Conservation (phyloP, 2,888 invertebrate genomes). For the Spisula solida region DNA sequence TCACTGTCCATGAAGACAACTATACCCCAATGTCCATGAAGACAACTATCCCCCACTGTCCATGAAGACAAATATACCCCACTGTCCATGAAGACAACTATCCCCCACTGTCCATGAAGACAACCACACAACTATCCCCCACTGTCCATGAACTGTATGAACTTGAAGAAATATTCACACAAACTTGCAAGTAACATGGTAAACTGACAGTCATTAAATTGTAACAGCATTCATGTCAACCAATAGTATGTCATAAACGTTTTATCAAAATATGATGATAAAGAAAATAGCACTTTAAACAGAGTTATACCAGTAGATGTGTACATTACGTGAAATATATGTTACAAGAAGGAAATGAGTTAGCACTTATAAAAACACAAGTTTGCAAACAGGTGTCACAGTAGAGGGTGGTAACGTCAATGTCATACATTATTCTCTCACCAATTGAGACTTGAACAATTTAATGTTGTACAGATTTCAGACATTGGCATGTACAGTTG, state of each 20-base stretch:
- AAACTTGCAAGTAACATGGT: constrained; percentile 3
- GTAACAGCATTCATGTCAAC: not conserved
- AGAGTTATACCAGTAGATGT: not conserved
- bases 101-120: not conserved
- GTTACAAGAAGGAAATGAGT: too few relatives aligned
- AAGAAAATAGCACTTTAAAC: not conserved
- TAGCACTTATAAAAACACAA: too few relatives aligned
- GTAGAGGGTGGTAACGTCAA: too few relatives aligned
- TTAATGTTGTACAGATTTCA: too few relatives aligned
- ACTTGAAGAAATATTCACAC: not conserved
- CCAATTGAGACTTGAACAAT: too few relatives aligned
- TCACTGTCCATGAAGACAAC: too few relatives aligned
- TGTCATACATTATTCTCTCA: too few relatives aligned
- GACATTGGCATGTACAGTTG: too few relatives aligned
- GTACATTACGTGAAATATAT: not conserved
- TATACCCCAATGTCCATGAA: not conserved
- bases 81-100: not conserved
- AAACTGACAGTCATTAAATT: not conserved
- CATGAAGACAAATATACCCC: not conserved
- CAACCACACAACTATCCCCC: too few relatives aligned
- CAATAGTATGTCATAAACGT: not conserved
- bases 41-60: too few relatives aligned
- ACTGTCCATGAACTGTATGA: not conserved
- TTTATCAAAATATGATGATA: too few relatives aligned
- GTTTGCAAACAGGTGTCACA: too few relatives aligned